Evolutionary conservation across 2,888 invertebrate genomes (phyloP).

Genomic region (Quadroppia sp.): DNA sequence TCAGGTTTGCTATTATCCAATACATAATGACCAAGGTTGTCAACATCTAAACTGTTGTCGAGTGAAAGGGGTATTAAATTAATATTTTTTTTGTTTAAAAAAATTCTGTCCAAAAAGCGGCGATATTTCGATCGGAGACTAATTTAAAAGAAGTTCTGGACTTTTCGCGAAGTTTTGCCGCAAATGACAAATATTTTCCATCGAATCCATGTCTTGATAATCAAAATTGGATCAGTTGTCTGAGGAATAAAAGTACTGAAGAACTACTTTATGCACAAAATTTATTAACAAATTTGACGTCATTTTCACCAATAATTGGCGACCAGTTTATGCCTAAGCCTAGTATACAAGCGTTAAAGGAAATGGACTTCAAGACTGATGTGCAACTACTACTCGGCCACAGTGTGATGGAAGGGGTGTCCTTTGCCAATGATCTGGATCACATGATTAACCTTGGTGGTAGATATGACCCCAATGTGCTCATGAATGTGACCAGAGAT

Average conservation of each 20-base stretch:
- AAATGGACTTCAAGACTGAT: not conserved
- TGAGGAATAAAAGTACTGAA: not conserved
- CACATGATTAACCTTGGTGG: not conserved
- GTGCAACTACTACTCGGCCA: not conserved
- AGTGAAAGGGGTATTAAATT: too few relatives aligned
- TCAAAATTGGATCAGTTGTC: not conserved
- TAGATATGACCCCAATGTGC: not conserved
- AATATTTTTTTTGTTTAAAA: too few relatives aligned
- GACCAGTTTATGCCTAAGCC: slow-evolving; percentile 5
- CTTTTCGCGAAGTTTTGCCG: not conserved
- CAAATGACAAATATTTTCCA: not conserved
- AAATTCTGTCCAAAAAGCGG: too few relatives aligned
- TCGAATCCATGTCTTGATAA: not conserved
- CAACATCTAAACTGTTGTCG: not conserved
- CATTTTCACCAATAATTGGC: not conserved
- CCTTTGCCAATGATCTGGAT: not conserved
- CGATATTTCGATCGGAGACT: too few relatives aligned
- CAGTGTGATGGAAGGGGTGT: not conserved
- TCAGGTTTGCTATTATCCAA: not conserved
- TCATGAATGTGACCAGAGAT: not conserved
- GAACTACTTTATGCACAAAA: not conserved
- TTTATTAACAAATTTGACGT: not conserved
- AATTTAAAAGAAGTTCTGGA: too few relatives aligned
- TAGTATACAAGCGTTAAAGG: not conserved
- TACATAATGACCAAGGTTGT: not conserved